Evolutionary conservation across 2,797 vertebrate genomes (phyloP).

Genomic region (Adelosebastes latens): DNA sequence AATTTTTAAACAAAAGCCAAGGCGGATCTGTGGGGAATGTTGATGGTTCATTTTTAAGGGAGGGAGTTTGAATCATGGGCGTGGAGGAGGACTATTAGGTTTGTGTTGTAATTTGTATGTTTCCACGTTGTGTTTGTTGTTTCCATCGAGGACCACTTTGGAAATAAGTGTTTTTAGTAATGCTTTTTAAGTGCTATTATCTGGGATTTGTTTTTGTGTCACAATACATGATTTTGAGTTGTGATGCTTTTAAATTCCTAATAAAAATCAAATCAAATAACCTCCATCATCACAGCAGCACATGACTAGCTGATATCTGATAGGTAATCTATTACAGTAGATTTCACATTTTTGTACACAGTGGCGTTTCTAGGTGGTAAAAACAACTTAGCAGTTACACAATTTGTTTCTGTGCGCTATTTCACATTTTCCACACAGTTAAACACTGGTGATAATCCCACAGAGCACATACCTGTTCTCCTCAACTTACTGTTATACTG

Average conservation of each 20-base stretch:
- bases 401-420: not conserved
- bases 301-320: not conserved
- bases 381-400: not conserved
- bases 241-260: too few relatives aligned
- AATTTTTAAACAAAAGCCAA: not conserved
- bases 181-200: too few relatives aligned
- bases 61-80: too few relatives aligned
- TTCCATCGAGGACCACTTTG: too few relatives aligned
- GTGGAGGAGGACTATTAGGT: not conserved
- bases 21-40: not conserved
- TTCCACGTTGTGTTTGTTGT: not conserved
- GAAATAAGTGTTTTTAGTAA: too few relatives aligned
- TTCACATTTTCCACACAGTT: not conserved
- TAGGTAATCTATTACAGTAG: not conserved
- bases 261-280: not conserved
- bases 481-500: not conserved
- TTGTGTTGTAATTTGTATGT: not conserved
- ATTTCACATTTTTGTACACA: not conserved
- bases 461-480: not conserved
- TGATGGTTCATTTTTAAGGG: not conserved
- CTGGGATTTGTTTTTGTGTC: too few relatives aligned
- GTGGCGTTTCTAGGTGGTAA: not conserved
- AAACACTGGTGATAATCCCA: not conserved
- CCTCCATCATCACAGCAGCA: not conserved
- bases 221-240: too few relatives aligned